Evolutionary conservation across 2,797 vertebrate genomes (phyloP).

Genomic region (Anableps anableps): DNA sequence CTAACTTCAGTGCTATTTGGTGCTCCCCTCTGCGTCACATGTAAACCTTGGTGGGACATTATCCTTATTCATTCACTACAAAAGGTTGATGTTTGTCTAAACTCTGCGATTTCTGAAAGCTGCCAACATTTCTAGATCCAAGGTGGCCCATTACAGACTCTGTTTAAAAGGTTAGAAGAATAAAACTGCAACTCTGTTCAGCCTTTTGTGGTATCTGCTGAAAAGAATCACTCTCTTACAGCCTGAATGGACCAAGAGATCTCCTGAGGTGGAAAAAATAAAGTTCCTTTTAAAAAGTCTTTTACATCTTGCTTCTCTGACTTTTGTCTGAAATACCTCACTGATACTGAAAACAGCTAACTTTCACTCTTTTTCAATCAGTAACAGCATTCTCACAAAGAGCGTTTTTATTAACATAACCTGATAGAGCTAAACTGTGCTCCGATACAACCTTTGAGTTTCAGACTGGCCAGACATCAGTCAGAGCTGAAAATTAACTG

Average conservation of each 20-base stretch:
- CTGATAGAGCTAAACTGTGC: background rate
- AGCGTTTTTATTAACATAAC: background rate
- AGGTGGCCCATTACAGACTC: background rate
- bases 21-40: background rate
- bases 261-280: background rate
- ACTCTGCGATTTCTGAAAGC: background rate
- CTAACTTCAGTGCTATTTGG: background rate
- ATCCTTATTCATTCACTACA: background rate
- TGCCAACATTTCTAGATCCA: background rate
- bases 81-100: background rate
- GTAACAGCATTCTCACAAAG: too few relatives aligned
- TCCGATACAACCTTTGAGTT: background rate
- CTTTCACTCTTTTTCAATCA: too few relatives aligned
- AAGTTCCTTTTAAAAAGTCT: background rate
- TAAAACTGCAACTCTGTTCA: background rate
- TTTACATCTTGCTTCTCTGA: background rate
- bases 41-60: background rate
- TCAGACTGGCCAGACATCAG: background rate
- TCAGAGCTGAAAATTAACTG: background rate
- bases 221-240: background rate
- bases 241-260: background rate
- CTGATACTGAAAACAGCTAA: too few relatives aligned
- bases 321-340: too few relatives aligned
- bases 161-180: background rate
- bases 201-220: background rate